phyloP scores from a whole-genome alignment of 92 coral and sea anemone genomes.

The Palythoa caribaeorum region DNA sequence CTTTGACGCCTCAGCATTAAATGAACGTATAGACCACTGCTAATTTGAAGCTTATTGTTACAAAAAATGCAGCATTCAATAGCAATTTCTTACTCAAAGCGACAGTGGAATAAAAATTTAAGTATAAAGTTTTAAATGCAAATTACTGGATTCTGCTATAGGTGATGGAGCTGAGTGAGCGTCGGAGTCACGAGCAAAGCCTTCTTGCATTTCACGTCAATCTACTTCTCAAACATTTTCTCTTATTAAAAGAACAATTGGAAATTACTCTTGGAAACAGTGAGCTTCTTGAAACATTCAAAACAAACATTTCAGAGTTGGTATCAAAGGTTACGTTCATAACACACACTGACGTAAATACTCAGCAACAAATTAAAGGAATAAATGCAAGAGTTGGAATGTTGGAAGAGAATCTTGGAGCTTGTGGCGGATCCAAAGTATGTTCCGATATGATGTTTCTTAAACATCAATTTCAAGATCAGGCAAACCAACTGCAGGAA shows the following conservation, averaged over 20 bases:
- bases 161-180: slow-evolving; percentile 46
- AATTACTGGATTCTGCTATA: background rate
- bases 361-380: background rate
- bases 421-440: background rate
- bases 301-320: slow-evolving; percentile 48
- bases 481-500: background rate
- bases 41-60: too few relatives aligned
- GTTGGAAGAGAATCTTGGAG: too few relatives aligned
- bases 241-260: slow-evolving; percentile 34
- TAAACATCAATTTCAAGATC: background rate
- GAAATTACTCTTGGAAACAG: slow-evolving; percentile 35
- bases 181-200: slow-evolving; percentile 51
- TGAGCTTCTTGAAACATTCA: slow-evolving; percentile 20
- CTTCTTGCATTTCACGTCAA: slow-evolving; percentile 21
- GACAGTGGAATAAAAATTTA: background rate
- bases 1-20: too few relatives aligned
- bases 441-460: background rate
- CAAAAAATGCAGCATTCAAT: too few relatives aligned
- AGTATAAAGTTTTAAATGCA: background rate
- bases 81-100: background rate
- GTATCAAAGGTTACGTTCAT: slow-evolving; percentile 47
- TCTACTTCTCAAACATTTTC: background rate
- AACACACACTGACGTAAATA: background rate
- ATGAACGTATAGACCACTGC: too few relatives aligned
- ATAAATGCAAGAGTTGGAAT: background rate